Base-by-base conservation (phyloP, 2,113 vertebrate species). In the Antennarius striatus region DNA sequence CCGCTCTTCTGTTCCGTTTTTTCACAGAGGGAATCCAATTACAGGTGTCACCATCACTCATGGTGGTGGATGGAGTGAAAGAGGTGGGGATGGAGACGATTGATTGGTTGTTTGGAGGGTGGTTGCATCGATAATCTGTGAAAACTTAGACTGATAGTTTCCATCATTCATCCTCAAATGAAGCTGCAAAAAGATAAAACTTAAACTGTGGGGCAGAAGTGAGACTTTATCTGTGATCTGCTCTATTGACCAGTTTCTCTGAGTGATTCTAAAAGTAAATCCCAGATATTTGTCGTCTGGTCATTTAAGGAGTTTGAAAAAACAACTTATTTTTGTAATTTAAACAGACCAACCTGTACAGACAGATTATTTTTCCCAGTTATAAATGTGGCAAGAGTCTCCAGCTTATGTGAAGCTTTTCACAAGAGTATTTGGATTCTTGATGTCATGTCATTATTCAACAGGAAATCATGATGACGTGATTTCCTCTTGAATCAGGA, bases 11-110 rank as follows among this genome's bases (percentile, higher is more conserved):
- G 36, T 64, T 63, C 49, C 12, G 32, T 80, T 78, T 77, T 81
- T 79, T 73, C 49, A 46, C 69, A 5, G 84, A 75, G 65, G 80
- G 81, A 90, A 88, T 85, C 81, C 87, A 84, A 87, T 88, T 84
- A 86, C 79, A 71, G 72, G 78, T 77, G 80, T 82, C 82, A 64
- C 75, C 66, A 76, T 88, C 81, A 17, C 73, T 83, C 88, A 75
- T 10, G 10, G 66, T 55, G 71, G 62, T 54, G 78, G 73, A 82
- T 61, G 70, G 75, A 79, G 71, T 28, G 39, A 63, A 86, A 74
- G 72, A 85, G 79, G 68, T 63, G 2, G 58, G 73, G 73, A 78
- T 77, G 65, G 55, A 61, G 60, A 66, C 56, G 56, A 75, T 50
- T 73, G 80, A 86, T 82, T 80, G 63, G 82, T 63, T 86, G 68